Base-by-base conservation (phyloP, 2,888 invertebrate genomes). In the Mythimna impura region DNA sequence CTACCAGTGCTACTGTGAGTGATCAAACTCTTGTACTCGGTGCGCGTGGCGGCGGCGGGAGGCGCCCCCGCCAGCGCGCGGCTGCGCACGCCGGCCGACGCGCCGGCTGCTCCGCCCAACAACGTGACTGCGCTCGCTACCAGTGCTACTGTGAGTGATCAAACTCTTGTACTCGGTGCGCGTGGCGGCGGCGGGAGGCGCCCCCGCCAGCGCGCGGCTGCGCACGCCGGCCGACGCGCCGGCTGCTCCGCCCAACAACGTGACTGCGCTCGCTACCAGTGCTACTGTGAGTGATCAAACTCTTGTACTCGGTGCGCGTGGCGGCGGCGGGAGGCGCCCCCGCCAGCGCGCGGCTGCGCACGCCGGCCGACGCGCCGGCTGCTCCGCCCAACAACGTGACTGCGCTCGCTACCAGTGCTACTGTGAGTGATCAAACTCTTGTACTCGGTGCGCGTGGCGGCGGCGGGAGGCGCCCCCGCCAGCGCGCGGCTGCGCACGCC, bases 311-410 rank as follows among this genome's bases (percentile, higher is more conserved):
- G 84, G 97, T 99, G 89, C 97, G 98, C 94, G 97, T 99, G 74
- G 97, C 98, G 97, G 94, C 91, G 25, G 90, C 84, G 3, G 93
- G 91, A 4, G 92, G 93, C 36, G 93, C 90, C 71, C 70, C 81
- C 22, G 80, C 61, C 30, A 68, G 47, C 58, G 58, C 25, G 20
- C 10, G 61, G 14, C 87, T 87, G 72, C 84, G 89, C 84, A 99
- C 99, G 1, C 98, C 97, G 84, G 98, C 98, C 64, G 98, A 98
- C 84, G 97, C 97, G 64, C 99, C 99, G n/a, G 97, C 98, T 10
- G 98, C 98, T 85, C 97, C 99, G 20, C 99, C 99, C 0, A 97
- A 97, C 80, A 99, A 99, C 94, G 97, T 99, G 62, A 98, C 98
- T 0, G 96, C 98, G 3, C 98, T 98, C 92, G 97, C 99, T 9